A percentile compares a stretch with the other conserved stretches of the same genome.
Evolutionary conservation across 2,113 vertebrate genomes (phyloP).

Genomic region (Ursus arctos): DNA sequence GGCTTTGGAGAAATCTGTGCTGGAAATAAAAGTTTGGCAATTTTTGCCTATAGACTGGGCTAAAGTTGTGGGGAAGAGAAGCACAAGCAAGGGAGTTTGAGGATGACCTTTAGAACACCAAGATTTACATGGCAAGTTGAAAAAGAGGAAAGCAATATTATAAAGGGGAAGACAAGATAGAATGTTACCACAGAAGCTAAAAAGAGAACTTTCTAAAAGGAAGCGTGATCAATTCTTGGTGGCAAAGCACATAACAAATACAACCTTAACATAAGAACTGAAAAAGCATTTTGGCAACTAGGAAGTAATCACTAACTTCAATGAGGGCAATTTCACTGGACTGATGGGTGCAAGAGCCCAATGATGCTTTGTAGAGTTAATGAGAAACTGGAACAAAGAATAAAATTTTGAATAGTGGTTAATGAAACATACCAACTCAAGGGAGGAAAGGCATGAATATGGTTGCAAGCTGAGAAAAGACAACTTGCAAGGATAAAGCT

Average conservation of each 20-base stretch:
- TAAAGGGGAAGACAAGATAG: neutral
- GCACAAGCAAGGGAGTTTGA: neutral
- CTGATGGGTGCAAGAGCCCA: neutral
- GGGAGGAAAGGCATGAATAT: neutral
- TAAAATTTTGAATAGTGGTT: conserved; percentile 34
- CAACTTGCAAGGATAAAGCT: neutral
- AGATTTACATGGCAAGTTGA: neutral
- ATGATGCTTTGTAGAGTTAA: neutral
- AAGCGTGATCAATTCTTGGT: neutral
- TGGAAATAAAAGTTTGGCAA: neutral
- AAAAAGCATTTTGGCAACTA: conserved; percentile 14
- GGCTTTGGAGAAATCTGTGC: neutral
- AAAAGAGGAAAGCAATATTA: neutral
- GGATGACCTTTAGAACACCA: neutral
- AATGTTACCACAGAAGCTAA: neutral
- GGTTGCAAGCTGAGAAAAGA: conserved; percentile 11
- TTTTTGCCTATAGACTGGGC: neutral
- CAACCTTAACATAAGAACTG: neutral
- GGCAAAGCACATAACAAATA: neutral
- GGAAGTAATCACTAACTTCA: neutral
- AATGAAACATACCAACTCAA: neutral
- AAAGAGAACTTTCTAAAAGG: neutral
- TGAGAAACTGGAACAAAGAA: neutral
- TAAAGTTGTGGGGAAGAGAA: neutral
- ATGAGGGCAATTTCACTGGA: conserved; percentile 18